Conservation (phyloP, 2,113 vertebrate species). For the Meles meles region DNA sequence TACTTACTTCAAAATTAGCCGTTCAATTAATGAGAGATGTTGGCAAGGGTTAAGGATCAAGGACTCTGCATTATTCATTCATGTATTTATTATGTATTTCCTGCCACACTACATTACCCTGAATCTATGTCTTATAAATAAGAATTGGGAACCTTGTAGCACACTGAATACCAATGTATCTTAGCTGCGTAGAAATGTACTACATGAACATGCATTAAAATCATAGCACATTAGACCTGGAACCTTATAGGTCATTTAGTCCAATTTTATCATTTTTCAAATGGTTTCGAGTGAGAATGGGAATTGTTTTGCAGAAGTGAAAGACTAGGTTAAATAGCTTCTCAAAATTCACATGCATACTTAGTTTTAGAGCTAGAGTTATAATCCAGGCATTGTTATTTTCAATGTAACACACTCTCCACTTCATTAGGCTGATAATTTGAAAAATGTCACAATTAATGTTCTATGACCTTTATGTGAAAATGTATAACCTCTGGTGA, state of each 20-base stretch:
- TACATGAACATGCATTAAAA: conserved; percentile 56
- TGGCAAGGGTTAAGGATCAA: conserved; percentile 70
- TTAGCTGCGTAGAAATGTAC: conserved; percentile 28
- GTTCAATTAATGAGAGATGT: conserved; percentile 63
- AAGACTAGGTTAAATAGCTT: neutral
- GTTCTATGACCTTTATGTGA: neutral
- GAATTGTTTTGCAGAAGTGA: neutral
- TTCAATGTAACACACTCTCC: neutral
- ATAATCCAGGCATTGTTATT: neutral
- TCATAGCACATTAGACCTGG: conserved; percentile 42
- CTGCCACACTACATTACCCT: conserved; percentile 68
- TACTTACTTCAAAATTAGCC: conserved; percentile 63
- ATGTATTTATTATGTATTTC: conserved; percentile 73
- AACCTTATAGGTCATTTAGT: conserved; percentile 48
- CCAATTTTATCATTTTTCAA: conserved; percentile 55
- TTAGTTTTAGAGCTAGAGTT: neutral
- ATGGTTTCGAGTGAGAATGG: neutral
- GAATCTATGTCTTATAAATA: conserved; percentile 66
- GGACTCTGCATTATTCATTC: conserved; percentile 65
- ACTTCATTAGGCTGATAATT: neutral
- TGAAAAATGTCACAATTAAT: neutral
- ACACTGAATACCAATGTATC: conserved; percentile 64
- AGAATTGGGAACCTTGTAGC: conserved; percentile 43
- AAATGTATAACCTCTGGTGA: neutral
- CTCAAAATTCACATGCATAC: neutral